Evolutionary conservation across 2,797 vertebrate species (phyloP).

Genomic region (Microtus obscurus): DNA sequence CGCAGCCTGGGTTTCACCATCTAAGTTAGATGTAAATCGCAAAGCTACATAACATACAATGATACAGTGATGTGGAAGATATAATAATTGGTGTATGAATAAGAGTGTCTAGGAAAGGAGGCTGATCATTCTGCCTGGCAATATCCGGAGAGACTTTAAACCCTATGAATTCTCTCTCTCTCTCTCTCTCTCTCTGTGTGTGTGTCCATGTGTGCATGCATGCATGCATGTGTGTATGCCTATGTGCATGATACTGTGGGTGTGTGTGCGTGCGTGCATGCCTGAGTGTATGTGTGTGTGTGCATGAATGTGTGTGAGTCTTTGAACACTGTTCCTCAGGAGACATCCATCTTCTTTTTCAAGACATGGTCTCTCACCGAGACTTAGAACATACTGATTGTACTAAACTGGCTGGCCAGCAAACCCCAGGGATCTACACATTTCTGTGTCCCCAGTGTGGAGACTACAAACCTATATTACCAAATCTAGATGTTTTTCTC

Average conservation of each 20-base stretch:
- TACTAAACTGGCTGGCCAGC: background rate
- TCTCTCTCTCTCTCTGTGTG: too few species aligned
- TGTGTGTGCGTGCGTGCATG: too few species aligned
- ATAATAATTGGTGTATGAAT: background rate
- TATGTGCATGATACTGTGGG: too few species aligned
- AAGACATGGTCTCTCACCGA: background rate
- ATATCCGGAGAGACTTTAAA: background rate
- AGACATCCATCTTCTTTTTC: background rate
- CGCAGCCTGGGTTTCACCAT: slow-evolving; percentile 4
- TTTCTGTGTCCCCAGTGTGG: background rate
- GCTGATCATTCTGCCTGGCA: background rate
- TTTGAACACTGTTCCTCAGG: background rate
- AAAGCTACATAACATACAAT: background rate
- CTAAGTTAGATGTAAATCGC: background rate
- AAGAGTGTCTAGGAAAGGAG: background rate
- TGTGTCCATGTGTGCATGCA: too few species aligned
- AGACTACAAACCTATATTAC: background rate
- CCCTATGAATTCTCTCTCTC: background rate
- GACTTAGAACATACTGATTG: background rate
- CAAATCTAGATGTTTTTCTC: background rate
- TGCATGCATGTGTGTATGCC: too few species aligned
- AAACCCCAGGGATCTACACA: background rate
- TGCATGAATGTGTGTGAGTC: background rate
- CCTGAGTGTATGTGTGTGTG: too few species aligned
- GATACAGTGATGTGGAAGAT: background rate